phyloP scores from a whole-genome alignment of 2,113 vertebrate genomes.

The Onychostoma macrolepis region DNA sequence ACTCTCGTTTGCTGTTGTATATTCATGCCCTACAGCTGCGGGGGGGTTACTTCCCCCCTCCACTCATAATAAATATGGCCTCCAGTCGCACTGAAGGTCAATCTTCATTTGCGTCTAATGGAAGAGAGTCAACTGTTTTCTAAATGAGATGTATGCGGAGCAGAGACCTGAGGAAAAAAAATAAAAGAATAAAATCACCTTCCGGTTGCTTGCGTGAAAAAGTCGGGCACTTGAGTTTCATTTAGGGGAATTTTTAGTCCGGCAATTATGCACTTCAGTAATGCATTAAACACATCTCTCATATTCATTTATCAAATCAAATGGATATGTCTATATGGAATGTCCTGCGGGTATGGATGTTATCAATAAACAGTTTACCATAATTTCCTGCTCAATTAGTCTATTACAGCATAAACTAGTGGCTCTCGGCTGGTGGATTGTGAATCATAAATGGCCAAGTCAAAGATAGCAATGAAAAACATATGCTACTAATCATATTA shows the following conservation, averaged over 20 bases:
- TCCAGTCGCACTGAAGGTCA: constrained; percentile 82
- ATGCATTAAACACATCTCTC: constrained; percentile 11
- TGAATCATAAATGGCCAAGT: background rate
- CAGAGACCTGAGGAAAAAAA: constrained; percentile 69
- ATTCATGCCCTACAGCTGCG: constrained; percentile 70
- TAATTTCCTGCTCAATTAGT: constrained; percentile 31
- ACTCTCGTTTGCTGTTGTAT: constrained; percentile 93
- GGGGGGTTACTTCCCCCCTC: constrained; percentile 58
- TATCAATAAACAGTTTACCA: constrained; percentile 35
- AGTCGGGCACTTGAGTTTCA: constrained; percentile 70
- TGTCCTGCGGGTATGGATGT: constrained; percentile 27
- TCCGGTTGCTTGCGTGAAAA: constrained; percentile 75
- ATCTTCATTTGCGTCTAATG: constrained; percentile 82
- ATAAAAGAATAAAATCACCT: constrained; percentile 75
- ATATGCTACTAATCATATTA: background rate
- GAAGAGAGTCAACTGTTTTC: constrained; percentile 83
- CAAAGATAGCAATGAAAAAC: background rate
- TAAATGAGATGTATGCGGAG: constrained; percentile 81
- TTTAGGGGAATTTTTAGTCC: constrained; percentile 57
- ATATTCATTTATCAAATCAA: constrained; percentile 19
- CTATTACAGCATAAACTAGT: background rate
- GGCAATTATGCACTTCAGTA: constrained; percentile 61
- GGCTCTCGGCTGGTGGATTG: background rate
- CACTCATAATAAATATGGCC: constrained; percentile 81
- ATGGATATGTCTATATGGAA: constrained; percentile 7